A percentile compares a stretch with the other conserved stretches of the same genome.
phyloP scores from a whole-genome alignment of 64 coral and sea anemone genomes.

The Cladopsammia gracilis region DNA sequence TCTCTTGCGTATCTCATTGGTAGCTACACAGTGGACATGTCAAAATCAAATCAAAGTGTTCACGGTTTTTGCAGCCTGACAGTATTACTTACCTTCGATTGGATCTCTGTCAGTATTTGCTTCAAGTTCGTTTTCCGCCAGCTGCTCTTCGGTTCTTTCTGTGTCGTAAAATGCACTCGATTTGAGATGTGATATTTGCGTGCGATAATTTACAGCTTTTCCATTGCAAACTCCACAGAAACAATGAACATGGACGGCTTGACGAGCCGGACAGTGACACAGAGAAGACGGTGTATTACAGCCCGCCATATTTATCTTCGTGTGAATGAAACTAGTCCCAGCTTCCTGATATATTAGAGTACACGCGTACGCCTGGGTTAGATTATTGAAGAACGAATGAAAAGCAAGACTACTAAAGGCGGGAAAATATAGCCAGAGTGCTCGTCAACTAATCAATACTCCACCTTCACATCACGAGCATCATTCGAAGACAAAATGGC shows the following conservation, averaged over 20 bases:
- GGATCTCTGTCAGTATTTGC: neutral
- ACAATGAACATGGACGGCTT: conserved; percentile 67
- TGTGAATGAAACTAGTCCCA: no score
- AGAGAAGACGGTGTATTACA: conserved; percentile 16
- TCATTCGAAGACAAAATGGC: conserved; percentile 5
- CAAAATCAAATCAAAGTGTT: no score
- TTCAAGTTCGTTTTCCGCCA: conserved; percentile 14
- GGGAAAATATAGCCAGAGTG: conserved; percentile 46
- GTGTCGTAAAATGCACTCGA: conserved; percentile 49
- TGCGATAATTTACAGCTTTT: conserved; percentile 77
- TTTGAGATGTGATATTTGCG: conserved; percentile 67
- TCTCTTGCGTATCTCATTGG: no score
- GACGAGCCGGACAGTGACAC: conserved; percentile 44
- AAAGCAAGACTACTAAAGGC: conserved; percentile 3
- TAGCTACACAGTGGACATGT: no score
- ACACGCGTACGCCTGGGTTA: conserved; percentile 19
- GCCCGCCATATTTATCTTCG: conserved; percentile 43
- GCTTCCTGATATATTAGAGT: no score
- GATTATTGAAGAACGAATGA: neutral
- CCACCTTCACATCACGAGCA: conserved; percentile 13
- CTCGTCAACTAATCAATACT: no score
- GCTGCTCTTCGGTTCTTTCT: conserved; percentile 8
- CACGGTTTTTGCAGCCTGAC: no score
- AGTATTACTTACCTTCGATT: neutral
- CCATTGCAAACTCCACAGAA: conserved; percentile 59